Evolutionary conservation across 2,888 invertebrate genomes (phyloP).

Genomic region (Ctenicera cuprea): DNA sequence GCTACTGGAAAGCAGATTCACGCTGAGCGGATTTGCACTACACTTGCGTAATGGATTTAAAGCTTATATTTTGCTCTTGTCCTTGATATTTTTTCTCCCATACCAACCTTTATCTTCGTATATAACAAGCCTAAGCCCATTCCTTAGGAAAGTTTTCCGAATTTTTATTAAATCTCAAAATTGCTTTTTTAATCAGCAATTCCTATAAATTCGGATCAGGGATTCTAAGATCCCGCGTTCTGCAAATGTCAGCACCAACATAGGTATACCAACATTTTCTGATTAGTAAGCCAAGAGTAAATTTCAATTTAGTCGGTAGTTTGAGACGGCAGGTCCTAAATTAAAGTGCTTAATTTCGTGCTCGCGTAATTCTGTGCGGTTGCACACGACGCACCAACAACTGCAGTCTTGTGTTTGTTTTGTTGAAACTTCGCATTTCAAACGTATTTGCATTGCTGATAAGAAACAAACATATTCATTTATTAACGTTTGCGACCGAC

Average conservation of each 20-base stretch:
- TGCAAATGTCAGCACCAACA: constrained; percentile 9
- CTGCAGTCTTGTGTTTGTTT: constrained; percentile 26
- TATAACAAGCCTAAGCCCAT: no score
- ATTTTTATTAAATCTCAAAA: no score
- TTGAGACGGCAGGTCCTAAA: constrained; percentile 10
- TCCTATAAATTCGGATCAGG: no score
- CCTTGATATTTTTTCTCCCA: constrained; percentile 28
- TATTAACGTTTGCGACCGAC: neutral
- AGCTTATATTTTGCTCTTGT: constrained; percentile 43
- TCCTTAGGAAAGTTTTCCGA: no score
- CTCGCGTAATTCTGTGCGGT: constrained; percentile 15
- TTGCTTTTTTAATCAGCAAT: no score
- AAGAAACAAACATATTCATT: constrained; percentile 31
- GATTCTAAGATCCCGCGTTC: neutral
- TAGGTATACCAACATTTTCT: constrained; percentile 21
- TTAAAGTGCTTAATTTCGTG: constrained; percentile 22
- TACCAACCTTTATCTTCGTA: constrained; percentile 10
- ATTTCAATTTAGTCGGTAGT: constrained; percentile 21
- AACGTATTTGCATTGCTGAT: constrained; percentile 40
- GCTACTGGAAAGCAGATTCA: constrained; percentile 48
- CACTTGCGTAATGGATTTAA: constrained; percentile 47
- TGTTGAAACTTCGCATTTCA: constrained; percentile 23
- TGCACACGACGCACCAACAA: constrained; percentile 32
- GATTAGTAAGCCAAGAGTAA: constrained; percentile 32
- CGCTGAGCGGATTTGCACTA: constrained; percentile 51